phyloP scores from a whole-genome alignment of 2,888 invertebrate genomes.

The Orthonychiurus folsomi region DNA sequence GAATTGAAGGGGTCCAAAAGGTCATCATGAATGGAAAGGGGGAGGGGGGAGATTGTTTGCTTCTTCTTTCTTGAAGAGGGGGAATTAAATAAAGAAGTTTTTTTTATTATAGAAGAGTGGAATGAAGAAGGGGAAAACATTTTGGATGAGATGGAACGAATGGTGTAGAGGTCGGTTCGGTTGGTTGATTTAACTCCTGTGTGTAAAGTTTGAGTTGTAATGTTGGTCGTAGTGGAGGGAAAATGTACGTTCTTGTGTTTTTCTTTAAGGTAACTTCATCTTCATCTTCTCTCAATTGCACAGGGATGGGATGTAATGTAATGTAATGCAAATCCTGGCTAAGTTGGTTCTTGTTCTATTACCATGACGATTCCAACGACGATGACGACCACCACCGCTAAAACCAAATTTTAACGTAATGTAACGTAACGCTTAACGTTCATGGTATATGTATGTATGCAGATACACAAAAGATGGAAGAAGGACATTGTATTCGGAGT shows the following conservation, averaged over 20 bases:
- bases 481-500: too few relatives aligned
- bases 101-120: background rate
- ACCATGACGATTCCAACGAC: too few relatives aligned
- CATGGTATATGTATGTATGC: too few relatives aligned
- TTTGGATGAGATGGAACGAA: conserved; percentile 7
- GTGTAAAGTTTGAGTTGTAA: background rate
- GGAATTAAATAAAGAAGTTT: background rate
- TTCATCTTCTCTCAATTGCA: too few relatives aligned
- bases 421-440: too few relatives aligned
- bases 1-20: conserved; percentile 16
- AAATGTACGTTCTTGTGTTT: background rate
- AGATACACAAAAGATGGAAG: too few relatives aligned
- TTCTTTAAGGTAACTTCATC: background rate
- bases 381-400: too few relatives aligned
- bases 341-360: too few relatives aligned
- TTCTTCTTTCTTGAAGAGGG: background rate
- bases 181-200: conserved; percentile 3
- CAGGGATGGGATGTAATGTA: background rate
- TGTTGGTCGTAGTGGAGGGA: background rate
- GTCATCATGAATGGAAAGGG: conserved; percentile 20
- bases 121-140: conserved; percentile 8
- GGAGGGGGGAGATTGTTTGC: conserved; percentile 16
- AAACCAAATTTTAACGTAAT: too few relatives aligned
- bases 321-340: background rate
- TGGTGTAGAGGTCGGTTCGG: conserved; percentile 11